These are phyloP conservation scores for Agonopterix alstromeriana DNA, from an alignment of 2,888 invertebrate genomes.

Conservation along the genomic window DNA sequence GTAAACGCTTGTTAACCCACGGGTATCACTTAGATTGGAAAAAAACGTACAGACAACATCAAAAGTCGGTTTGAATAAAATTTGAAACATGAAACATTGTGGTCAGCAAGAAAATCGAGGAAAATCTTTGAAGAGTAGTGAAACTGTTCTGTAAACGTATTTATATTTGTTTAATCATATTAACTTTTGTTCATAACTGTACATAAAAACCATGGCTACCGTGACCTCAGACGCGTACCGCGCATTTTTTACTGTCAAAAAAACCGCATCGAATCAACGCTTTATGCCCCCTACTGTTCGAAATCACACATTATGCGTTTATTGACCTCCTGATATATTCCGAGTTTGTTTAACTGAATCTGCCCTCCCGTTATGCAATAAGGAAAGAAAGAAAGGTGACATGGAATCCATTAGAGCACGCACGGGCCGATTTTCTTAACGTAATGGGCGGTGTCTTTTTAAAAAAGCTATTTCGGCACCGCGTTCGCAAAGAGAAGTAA, in stretches of 20 bases:
- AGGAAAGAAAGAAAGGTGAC: conserved; percentile 24
- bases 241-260: conserved; percentile 19
- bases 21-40: not conserved
- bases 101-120: too few species aligned
- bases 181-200: not conserved
- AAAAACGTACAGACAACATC: too few species aligned
- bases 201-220: conserved; percentile 5
- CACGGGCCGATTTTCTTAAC: not conserved
- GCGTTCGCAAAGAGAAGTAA: conserved; percentile 21
- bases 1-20: not conserved
- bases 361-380: conserved; percentile 42
- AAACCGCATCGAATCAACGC: conserved; percentile 19
- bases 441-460: not conserved
- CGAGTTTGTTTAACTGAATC: conserved; percentile 11
- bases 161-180: not conserved
- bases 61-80: too few species aligned
- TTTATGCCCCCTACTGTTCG: conserved; percentile 23
- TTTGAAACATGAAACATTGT: too few species aligned
- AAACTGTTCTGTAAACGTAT: too few species aligned
- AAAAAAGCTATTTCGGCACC: conserved; percentile 16
- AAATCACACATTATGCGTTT: conserved; percentile 21
- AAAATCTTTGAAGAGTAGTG: too few species aligned
- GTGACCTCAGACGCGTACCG: conserved; percentile 10
- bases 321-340: conserved; percentile 29
- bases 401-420: conserved; percentile 35